Percentiles rank a stretch among this genome's conserved stretches.
Evolutionary conservation across 1,140 invertebrate genomes (phyloP).

Genomic region (Trinorchestia longiramus): DNA sequence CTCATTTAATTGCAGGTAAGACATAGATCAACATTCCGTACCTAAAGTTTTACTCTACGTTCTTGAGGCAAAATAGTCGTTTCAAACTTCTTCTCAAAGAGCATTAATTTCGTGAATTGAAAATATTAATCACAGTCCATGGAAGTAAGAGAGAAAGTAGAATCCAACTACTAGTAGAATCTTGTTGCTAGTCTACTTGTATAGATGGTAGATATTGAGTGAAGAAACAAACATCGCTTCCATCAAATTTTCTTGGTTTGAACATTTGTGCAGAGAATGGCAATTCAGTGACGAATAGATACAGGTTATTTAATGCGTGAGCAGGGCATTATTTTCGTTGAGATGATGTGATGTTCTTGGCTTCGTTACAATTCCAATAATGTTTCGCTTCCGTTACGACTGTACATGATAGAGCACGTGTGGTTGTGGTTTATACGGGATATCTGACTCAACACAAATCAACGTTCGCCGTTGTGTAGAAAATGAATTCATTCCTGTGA

Average conservation of each 20-base stretch:
- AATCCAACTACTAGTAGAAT: background rate
- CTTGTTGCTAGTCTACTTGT: background rate
- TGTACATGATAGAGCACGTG: background rate
- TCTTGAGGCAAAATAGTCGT: background rate
- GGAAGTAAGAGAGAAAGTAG: background rate
- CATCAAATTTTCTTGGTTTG: background rate
- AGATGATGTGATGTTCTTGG: too few species aligned
- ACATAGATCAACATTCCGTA: background rate
- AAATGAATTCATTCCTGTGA: background rate
- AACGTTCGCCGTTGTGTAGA: background rate
- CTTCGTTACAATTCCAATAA: background rate
- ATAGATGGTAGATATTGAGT: background rate
- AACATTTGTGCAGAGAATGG: background rate
- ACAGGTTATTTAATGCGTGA: too few species aligned
- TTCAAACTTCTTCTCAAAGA: background rate
- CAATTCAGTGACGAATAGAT: too few species aligned
- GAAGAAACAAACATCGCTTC: background rate
- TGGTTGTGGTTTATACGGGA: background rate
- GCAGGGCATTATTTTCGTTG: too few species aligned
- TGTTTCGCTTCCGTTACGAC: background rate
- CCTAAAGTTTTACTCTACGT: background rate
- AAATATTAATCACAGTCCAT: background rate
- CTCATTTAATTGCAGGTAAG: background rate
- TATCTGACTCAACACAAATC: background rate
- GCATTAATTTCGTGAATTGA: background rate